Percentiles rank a stretch among this genome's conserved stretches.
These are phyloP conservation scores for Ophraella communa DNA, from an alignment of 2,888 invertebrate species.

Conservation along the genomic window DNA sequence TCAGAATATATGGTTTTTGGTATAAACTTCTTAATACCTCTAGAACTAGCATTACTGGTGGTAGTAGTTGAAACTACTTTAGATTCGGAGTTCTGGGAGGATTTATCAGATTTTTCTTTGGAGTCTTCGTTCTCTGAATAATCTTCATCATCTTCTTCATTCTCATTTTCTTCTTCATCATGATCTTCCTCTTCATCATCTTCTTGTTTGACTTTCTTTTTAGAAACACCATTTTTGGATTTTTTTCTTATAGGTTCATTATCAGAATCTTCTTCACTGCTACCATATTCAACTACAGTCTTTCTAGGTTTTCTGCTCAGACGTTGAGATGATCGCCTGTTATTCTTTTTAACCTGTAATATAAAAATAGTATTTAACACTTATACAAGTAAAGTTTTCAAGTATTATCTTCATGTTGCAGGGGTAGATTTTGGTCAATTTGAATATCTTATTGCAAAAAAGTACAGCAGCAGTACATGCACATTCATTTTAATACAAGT, in stretches of 20 bases:
- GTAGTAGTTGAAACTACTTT: conserved; percentile 30
- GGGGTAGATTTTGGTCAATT: no score
- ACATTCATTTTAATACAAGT: no score
- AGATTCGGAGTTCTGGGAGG: conserved; percentile 25
- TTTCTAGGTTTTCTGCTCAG: conserved; percentile 52
- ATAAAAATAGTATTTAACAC: background rate
- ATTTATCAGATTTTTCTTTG: conserved; percentile 35
- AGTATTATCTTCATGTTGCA: no score
- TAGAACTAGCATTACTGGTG: conserved; percentile 22
- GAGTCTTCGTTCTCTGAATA: conserved; percentile 15
- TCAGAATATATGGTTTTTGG: conserved; percentile 46
- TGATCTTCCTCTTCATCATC: conserved; percentile 31
- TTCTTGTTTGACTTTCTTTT: conserved; percentile 26
- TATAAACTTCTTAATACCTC: conserved; percentile 41
- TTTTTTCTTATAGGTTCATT: conserved; percentile 39
- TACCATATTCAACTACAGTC: conserved; percentile 34
- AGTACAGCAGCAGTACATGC: no score
- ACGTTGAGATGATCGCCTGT: conserved; percentile 48
- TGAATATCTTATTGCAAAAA: no score
- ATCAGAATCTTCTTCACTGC: conserved; percentile 39
- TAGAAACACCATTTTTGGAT: conserved; percentile 34
- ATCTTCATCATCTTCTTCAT: conserved; percentile 35
- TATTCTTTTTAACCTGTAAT: conserved; percentile 45
- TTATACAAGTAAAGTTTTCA: no score
- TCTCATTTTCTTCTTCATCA: conserved; percentile 16